Evolutionary conservation across 2,113 vertebrate species (phyloP), one percentile per base, ranked within the genome.

Genomic region (Oncorhynchus mykiss): DNA sequence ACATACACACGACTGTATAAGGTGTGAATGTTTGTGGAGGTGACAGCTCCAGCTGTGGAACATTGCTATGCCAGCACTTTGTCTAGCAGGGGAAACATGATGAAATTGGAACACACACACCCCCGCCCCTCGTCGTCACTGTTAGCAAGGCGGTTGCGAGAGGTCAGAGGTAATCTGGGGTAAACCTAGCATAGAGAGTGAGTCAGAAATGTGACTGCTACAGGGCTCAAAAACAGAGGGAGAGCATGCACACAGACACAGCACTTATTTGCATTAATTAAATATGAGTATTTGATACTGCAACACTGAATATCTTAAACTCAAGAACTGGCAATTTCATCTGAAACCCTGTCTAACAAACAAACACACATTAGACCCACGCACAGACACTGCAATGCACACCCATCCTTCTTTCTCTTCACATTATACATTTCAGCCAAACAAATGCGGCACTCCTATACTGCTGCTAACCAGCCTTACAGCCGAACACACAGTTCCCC

Each of bases 191-290:
- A 59, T 74, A 48, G 18, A 27, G 20, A 34, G 20, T 78, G 71
- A 83, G 59, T 85, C 18, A 13, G 54, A 39, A 25, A 6, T 22
- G 62, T 66, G n/a, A 14, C 24, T 72, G 70, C 76, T 48, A 24
- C 48, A 76, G 64, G 78, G 79, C 69, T 79, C 69, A 51, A 59
- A 68, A 14, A 34, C 31, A 54, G 27, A 73, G 8, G n/a, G 81
- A 76, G 48, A 77, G 48, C 62, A 67, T 27, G 48, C 72, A 49
- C n/a, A 74, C 62, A 22, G 34, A 62, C 59, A 62, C 59, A 31
- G 82, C 80, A 82, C 83, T 87, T 27, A 83, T 85, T 4, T 18
- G 16, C 51, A 54, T 54, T 5, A 14, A 54, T 16, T 54, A 1
- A 54, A 54, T 54, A 16, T 18, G 1, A 54, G 14, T 16, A 54